phyloP scores from a whole-genome alignment of 2,888 invertebrate species.

The Machimus atricapillus region DNA sequence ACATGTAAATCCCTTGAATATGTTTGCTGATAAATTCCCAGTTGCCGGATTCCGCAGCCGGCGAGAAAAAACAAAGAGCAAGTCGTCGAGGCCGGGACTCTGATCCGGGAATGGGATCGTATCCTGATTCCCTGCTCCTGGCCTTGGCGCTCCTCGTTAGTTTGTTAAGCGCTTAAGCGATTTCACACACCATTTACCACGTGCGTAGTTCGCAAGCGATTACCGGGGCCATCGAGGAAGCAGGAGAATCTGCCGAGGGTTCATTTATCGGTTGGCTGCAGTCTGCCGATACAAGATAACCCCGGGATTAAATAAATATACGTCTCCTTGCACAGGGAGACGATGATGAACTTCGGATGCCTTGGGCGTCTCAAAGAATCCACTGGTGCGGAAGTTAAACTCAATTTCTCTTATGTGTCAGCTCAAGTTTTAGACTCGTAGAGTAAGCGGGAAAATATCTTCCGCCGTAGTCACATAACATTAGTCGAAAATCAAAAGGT shows the following conservation, averaged over 20 bases:
- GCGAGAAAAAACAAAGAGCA: conserved; percentile 23
- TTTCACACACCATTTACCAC: conserved; percentile 63
- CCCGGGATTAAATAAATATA: conserved; percentile 50
- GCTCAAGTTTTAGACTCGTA: neutral
- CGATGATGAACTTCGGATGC: conserved; percentile 5
- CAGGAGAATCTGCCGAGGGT: conserved; percentile 20
- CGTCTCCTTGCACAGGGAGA: conserved; percentile 30
- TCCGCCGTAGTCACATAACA: neutral
- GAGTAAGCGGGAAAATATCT: neutral
- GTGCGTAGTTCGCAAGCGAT: conserved; percentile 44
- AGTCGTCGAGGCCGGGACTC: neutral
- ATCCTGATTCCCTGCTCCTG: neutral
- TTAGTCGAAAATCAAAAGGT: neutral
- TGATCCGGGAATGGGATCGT: neutral
- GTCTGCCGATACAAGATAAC: conserved; percentile 51
- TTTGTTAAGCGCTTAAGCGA: conserved; percentile 59
- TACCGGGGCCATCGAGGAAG: conserved; percentile 39
- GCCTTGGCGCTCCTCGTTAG: conserved; percentile 52
- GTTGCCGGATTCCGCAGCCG: conserved; percentile 34
- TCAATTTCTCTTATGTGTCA: conserved; percentile 41
- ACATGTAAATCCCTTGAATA: conserved; percentile 46
- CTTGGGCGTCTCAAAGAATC: conserved; percentile 1
- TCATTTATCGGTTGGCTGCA: conserved; percentile 47
- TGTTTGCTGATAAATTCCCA: conserved; percentile 45
- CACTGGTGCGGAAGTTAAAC: conserved; percentile 40